Base-by-base conservation (phyloP, 2,888 invertebrate species). In the Leistus spinibarbis region DNA sequence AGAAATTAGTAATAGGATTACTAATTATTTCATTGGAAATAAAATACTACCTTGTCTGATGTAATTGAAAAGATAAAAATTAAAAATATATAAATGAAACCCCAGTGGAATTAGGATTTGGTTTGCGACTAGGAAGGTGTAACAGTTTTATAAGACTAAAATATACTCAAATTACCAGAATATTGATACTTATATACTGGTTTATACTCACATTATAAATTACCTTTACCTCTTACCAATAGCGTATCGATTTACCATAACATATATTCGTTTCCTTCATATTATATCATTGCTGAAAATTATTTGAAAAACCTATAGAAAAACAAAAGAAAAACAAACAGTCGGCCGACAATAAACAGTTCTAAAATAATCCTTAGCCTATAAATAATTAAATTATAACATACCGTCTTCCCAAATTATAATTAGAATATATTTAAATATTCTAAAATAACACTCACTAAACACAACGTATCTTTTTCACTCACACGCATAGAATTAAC, bases 111-210 rank as follows among this genome's bases (percentile, higher is more conserved):
- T 60, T n/a, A 64, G 13, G 13, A 20, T 40, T 27, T 19, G 19
- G 17, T 23, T 66, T 57, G 64, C 16, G 60, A 17, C 56, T 63
- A 64, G 16, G 7, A 24, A 62, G 23, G 66, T 27, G 10, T 3
- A 23, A 13, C 22, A 56, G 20, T 62, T 53, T 62, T 53, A 60
- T 20, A 62, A 70, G 22, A 16, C 63, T 60, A 70, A 57, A 27
- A 20, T 56, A 67, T 57, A 57, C 20, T 60, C 10, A 67, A 66
- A 63, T 20, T 3, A 54, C 56, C 76, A 67, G 72, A 63, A 27
- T 72, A 76, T 63, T 72, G 76, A 76, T 76, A 76, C 76, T 23
- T 19, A 67, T 76, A 72, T 66, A 63, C 76, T 63, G 72, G 56
- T 53, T 62, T 63, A 67, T 76, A 76, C 71, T 68, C 72, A 72